Base-by-base conservation (phyloP, 2,113 vertebrate genomes). In the Seriola rivoliana region DNA sequence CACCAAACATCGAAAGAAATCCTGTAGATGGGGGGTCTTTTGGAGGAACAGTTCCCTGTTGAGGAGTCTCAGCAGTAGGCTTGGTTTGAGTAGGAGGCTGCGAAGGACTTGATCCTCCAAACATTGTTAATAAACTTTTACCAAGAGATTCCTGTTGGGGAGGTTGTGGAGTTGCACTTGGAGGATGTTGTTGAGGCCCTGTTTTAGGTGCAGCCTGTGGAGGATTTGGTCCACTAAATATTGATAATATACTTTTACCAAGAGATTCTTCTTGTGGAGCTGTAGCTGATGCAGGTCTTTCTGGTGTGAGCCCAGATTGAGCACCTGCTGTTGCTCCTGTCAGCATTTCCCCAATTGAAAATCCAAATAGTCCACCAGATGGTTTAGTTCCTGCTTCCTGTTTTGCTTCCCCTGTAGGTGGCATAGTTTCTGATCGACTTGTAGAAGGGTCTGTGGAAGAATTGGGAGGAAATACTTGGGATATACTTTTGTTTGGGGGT, bases 311-410 rank as follows among this genome's bases (percentile, higher is more conserved):
- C 52, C 54, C 65, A 74, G 83, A 62, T 11, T 86, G 85, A 4
- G 83, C 58, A 82, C 73, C 21, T 71, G 77, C 57, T 80, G 92
- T 75, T 85, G 89, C 86, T 90, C 89, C 91, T 58, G 84, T 74
- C 19, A 94, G 65, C 81, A 95, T 93, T 63, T 95, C 94, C 80
- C 94, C 94, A 93, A 97, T 93, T 0, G 96, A 95, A 90, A 97
- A 95, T 77, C 95, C 93, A 88, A 97, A 97, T 8, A 95, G 69
- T 71, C 91, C 93, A 86, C 93, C 85, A 0, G 91, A 85, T 68
- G 92, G 89, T 88, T 95, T 96, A 72, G 82, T 87, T 3, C 42
- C 69, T 78, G 92, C 25, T 55, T 94, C 92, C 34, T 91, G 87
- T 88, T 95, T 94, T 55, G 75, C 88, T 78, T 93, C 89, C 78